Evolutionary conservation across 2,113 vertebrate species (phyloP).

Genomic region (Haemorhous mexicanus): DNA sequence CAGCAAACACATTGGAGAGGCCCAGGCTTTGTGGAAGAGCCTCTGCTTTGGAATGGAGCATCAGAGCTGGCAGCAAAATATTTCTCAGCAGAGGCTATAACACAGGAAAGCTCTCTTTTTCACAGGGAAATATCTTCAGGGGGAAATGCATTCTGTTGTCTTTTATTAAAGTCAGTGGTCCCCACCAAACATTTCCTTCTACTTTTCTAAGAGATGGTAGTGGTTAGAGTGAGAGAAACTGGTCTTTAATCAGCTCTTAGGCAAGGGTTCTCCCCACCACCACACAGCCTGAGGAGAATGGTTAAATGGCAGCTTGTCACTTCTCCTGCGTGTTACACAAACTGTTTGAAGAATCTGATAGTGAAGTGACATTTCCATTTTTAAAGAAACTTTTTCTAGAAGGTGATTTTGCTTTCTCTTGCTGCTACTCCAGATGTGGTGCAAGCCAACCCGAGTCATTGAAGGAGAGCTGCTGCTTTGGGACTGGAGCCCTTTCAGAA

Average conservation of each 20-base stretch:
- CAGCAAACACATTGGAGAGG: not conserved
- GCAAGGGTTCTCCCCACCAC: not conserved
- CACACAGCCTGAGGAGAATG: not conserved
- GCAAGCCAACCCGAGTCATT: not conserved
- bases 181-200: not conserved
- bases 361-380: not conserved
- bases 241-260: not conserved
- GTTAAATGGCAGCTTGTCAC: not conserved
- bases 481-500: not conserved
- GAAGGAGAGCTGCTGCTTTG: not conserved
- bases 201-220: not conserved
- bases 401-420: not conserved
- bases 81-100: not conserved
- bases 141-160: not conserved
- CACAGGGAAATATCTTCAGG: not conserved
- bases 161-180: not conserved
- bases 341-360: not conserved
- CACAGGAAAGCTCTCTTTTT: not conserved
- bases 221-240: not conserved
- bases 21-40: fast-evolving
- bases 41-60: not conserved
- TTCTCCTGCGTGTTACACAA: not conserved
- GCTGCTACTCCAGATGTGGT: not conserved
- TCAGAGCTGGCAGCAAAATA: not conserved
- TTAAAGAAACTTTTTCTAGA: not conserved